phyloP scores from a whole-genome alignment of 2,888 invertebrate species.

The Electrophaes corylata region DNA sequence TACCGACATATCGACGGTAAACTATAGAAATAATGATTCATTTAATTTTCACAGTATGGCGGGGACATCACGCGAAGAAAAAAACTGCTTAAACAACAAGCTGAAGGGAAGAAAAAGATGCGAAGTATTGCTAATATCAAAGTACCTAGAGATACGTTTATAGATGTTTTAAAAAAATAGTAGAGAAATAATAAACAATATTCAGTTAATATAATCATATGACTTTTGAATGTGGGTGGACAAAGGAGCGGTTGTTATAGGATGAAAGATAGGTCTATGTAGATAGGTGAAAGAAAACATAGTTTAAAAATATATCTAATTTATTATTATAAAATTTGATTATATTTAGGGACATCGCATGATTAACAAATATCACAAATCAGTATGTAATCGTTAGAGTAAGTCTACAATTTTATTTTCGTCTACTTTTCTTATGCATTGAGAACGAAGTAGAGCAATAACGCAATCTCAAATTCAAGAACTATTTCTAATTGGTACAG shows the following conservation, averaged over 20 bases:
- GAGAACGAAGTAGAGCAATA: constrained; percentile 19
- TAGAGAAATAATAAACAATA: constrained; percentile 21
- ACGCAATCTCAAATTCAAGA: constrained; percentile 28
- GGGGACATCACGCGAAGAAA: constrained; percentile 95
- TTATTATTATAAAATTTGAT: constrained; percentile 62
- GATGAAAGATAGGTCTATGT: background rate
- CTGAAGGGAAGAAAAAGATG: constrained; percentile 97
- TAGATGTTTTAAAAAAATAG: constrained; percentile 93
- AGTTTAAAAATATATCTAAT: constrained; percentile 56
- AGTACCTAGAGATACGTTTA: constrained; percentile 96
- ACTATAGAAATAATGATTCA: background rate
- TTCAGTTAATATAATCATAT: too few species aligned
- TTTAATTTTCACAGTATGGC: constrained; percentile 87
- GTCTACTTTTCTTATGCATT: constrained; percentile 25
- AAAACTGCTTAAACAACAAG: constrained; percentile 94
- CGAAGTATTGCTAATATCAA: constrained; percentile 95
- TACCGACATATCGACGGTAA: too few species aligned
- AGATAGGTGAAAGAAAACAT: constrained; percentile 22
- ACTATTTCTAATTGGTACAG: constrained; percentile 6
- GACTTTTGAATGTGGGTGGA: too few species aligned
- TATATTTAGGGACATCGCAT: constrained; percentile 65
- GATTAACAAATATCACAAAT: constrained; percentile 66
- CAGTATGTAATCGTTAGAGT: constrained; percentile 48
- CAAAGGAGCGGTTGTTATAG: background rate
- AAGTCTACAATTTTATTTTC: constrained; percentile 40